phyloP scores from a whole-genome alignment of 1,140 invertebrate genomes.

The Scaptomyza montana region DNA sequence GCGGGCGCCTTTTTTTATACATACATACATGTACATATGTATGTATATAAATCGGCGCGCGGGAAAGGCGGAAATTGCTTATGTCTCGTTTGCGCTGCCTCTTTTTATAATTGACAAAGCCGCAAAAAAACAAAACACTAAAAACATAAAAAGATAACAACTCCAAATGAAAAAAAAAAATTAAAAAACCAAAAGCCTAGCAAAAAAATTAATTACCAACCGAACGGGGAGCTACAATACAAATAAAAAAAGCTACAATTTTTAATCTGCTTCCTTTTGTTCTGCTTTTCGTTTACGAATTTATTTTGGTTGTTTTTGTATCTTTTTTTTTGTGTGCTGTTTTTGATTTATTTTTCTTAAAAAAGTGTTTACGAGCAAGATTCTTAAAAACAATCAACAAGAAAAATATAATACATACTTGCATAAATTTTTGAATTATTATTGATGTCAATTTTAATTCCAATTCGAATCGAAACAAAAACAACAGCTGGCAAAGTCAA shows the following conservation, averaged over 20 bases:
- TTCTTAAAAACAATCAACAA: not conserved
- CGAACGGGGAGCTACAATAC: constrained; percentile 40
- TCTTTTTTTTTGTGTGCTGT: constrained; percentile 14
- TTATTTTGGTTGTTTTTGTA: constrained; percentile 8
- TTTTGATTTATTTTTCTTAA: constrained; percentile 1
- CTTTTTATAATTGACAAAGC: constrained; percentile 47
- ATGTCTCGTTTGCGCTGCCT: constrained; percentile 26
- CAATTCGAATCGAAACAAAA: constrained; percentile 21
- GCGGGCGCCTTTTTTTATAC: constrained; percentile 16
- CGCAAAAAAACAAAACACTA: constrained; percentile 27
- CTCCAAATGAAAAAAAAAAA: constrained; percentile 7
- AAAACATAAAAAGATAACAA: constrained; percentile 41
- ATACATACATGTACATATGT: too few relatives aligned
- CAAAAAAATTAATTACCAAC: constrained; percentile 67
- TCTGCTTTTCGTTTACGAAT: constrained; percentile 46
- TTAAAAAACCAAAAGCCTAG: constrained; percentile 37
- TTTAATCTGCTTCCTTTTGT: constrained; percentile 45
- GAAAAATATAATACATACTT: not conserved
- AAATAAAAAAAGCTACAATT: constrained; percentile 24
- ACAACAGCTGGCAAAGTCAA: constrained; percentile 67
- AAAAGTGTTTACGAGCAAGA: constrained; percentile 38
- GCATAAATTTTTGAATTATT: constrained; percentile 50
- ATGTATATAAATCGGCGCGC: constrained; percentile 8
- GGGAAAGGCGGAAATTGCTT: constrained; percentile 63
- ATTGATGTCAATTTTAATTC: constrained; percentile 36